A percentile compares a stretch with the other conserved stretches of the same genome.
These are phyloP conservation scores for Nothura maculosa DNA, from an alignment of 2,797 vertebrate species.

Conservation along the genomic window DNA sequence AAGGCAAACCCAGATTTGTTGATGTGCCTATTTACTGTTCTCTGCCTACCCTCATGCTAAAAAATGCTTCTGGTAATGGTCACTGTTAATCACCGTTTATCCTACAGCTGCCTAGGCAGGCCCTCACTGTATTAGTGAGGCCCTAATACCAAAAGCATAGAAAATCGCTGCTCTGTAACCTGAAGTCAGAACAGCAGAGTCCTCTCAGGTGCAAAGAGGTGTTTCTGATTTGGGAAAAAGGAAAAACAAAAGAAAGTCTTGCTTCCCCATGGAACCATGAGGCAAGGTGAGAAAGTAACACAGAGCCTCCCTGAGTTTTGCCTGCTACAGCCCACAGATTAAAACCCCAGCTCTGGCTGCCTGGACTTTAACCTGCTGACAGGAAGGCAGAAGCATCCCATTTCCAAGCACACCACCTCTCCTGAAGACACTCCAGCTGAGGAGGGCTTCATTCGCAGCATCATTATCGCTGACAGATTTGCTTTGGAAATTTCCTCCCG, in stretches of 20 bases:
- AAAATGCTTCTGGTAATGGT: constrained; percentile 65
- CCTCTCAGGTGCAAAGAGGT: not conserved
- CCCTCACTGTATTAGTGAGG: constrained; percentile 21
- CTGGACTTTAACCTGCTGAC: constrained; percentile 28
- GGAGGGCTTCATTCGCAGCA: not conserved
- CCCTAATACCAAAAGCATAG: constrained; percentile 45
- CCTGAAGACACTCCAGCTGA: constrained; percentile 19
- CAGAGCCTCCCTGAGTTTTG: constrained; percentile 29
- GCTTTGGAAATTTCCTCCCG: constrained; percentile 63
- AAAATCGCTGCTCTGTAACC: constrained; percentile 53
- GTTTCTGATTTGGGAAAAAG: not conserved
- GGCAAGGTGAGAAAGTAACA: constrained; percentile 29
- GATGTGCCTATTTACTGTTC: constrained; percentile 47
- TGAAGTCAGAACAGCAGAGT: not conserved
- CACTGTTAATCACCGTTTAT: constrained; percentile 68
- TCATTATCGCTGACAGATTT: constrained; percentile 61
- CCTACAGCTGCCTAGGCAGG: constrained; percentile 26
- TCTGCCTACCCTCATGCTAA: constrained; percentile 18
- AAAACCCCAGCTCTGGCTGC: constrained; percentile 14
- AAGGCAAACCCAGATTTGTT: constrained; percentile 53
- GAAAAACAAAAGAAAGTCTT: not conserved
- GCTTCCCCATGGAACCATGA: constrained; percentile 8
- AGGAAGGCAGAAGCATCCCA: not conserved
- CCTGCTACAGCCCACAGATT: constrained; percentile 27
- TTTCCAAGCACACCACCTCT: constrained; percentile 42